Evolutionary conservation across 2,797 vertebrate species (phyloP).

Genomic region (Neomorphus geoffroyi): DNA sequence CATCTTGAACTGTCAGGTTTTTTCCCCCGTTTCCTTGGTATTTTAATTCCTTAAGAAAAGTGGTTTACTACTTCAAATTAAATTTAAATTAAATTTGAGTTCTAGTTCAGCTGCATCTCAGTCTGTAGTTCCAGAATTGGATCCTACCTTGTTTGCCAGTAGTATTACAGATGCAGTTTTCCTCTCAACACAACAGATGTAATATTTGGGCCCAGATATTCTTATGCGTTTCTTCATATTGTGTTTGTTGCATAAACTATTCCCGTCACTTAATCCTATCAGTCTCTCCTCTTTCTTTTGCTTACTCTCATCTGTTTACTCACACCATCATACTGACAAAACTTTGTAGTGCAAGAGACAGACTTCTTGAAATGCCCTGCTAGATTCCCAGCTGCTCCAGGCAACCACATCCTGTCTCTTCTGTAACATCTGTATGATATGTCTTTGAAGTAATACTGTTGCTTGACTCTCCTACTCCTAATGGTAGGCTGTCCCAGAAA

Average conservation of each 20-base stretch:
- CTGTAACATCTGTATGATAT: neutral
- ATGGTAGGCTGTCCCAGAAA: neutral
- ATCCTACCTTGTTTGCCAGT: neutral
- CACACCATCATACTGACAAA: neutral
- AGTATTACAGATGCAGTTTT: neutral
- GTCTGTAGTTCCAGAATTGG: neutral
- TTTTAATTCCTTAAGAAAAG: neutral
- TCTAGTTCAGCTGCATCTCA: neutral
- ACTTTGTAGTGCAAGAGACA: neutral
- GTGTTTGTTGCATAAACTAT: neutral
- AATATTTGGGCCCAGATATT: neutral
- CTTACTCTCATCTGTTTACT: neutral
- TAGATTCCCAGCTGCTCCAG: neutral
- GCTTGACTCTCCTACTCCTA: neutral
- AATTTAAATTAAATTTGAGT: too few relatives aligned
- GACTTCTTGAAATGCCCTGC: neutral
- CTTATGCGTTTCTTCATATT: neutral
- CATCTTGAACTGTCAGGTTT: fast-evolving
- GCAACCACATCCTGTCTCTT: neutral
- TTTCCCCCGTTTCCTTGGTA: neutral
- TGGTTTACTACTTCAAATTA: too few relatives aligned
- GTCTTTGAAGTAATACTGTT: neutral
- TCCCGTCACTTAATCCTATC: neutral
- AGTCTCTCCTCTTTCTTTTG: neutral
- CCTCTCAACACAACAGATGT: neutral